Base-by-base conservation (phyloP, 2,888 invertebrate genomes). In the Caenorhabditis uteleia region DNA sequence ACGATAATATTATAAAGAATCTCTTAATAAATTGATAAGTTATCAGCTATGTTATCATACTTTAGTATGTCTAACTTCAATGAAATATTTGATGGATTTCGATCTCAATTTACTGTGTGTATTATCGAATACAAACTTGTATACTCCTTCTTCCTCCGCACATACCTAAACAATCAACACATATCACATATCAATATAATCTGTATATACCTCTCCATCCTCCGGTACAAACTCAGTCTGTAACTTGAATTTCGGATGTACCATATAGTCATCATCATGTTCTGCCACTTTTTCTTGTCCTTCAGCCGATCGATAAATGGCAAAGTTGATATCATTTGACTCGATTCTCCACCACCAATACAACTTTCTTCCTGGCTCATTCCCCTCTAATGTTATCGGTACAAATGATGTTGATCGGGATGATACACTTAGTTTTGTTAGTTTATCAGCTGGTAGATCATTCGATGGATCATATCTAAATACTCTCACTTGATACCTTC, bases 201-300 rank as follows among this genome's bases (percentile, higher is more conserved):
- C 8, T 14, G 34, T 18, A 34, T 21, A 27, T n/a, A 77, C 75
- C 46, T 72, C 72, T 50, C 78, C 68, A 25, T 67, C 70, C 39
- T 79, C 79, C 3, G 79, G 79, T 1, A 79, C 79, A 48, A 43
- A 78, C n/a, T 77, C 73, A 14, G 79, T 79, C 47, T 77, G 74
- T 8, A 79, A 62, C 40, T 72, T 69, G 68, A 76, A 79, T 40
- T 78, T 78, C 1, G 79, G 79, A 26, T 67, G 51, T 2, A 67
- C 53, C 67, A 75, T 68, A 16, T 60, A 50, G 49, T 78, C 77
- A 33, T 74, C 71, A 16, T 66, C 67, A 43, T 79, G 74, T 40
- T 78, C 77, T 0, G 76, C 68, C 7, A 71, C 57, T 25, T 58
- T 59, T 46, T 66, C 68, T 16, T 65, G 43, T 14, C 67, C 70